These are phyloP conservation scores for Mustela erminea DNA, from an alignment of 2,797 vertebrate species.

Conservation along the genomic window DNA sequence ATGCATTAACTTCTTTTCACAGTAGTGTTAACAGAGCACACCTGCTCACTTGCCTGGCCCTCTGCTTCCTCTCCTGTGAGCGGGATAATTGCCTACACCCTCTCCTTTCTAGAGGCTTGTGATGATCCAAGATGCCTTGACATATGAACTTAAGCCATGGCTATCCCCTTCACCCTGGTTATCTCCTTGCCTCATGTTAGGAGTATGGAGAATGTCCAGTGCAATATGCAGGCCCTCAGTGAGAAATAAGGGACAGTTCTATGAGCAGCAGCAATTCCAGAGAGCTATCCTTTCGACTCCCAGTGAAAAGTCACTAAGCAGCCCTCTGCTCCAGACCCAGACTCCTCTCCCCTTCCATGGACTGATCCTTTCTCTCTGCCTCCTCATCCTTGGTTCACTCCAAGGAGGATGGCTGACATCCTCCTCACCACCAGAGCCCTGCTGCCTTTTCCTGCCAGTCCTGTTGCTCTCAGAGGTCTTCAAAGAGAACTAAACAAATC, in stretches of 20 bases:
- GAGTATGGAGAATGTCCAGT: neutral
- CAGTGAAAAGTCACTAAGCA: neutral
- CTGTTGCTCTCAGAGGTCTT: neutral
- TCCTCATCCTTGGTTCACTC: neutral
- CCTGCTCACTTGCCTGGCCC: neutral
- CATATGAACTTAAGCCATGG: neutral
- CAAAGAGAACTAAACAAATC: neutral
- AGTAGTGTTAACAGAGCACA: neutral
- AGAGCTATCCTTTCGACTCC: neutral
- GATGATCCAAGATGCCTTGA: neutral
- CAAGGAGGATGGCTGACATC: neutral
- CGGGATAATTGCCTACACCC: neutral
- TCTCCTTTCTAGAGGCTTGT: conserved; percentile 4
- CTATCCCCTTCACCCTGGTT: neutral
- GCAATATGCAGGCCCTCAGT: neutral
- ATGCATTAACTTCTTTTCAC: neutral
- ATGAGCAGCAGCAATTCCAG: neutral
- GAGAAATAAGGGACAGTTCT: neutral
- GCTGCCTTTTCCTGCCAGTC: neutral
- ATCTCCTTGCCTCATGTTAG: neutral
- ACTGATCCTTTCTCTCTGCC: neutral
- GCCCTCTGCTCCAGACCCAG: neutral
- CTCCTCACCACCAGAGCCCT: neutral
- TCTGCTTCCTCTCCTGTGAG: neutral
- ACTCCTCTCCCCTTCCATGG: neutral